Evolutionary conservation across 2,797 vertebrate genomes (phyloP), one percentile per base, ranked within the genome.

Genomic region (Discoglossus pictus): DNA sequence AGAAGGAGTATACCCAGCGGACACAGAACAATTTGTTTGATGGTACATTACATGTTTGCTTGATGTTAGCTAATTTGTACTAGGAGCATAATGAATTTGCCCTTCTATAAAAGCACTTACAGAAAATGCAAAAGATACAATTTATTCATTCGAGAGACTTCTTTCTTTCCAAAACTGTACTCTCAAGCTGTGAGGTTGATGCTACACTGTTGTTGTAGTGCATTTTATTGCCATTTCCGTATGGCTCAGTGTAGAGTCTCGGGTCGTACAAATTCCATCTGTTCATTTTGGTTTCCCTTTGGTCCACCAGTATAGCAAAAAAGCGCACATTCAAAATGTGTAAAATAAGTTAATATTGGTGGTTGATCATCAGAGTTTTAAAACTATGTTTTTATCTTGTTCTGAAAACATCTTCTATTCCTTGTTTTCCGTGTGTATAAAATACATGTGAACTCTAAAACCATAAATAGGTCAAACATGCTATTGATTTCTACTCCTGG

Each of bases 31-130:
- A 52, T 61, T 68, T 68, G 56, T 61, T 44, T 61, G 20, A 38
- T 61, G 34, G 16, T 31, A 61, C 65, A 58, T 53, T 44, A 60
- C 56, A 61, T 44, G n/a, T 53, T 36, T 52, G 27, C 42, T 68
- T 61, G 47, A 68, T 46, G 65, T 61, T 44, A 27, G 31, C 31
- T 68, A 46, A 54, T 68, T 68, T 53, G 56, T 23, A 25, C 48
- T 15, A 13, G 48, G 5, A 38, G 16, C 4, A 68, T 68, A 68
- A 61, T 68, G 40, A 68, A 61, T 61, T 53, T 54, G 55, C 13
- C 47, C 55, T 61, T 68, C 65, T 53, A 35, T n/a, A 47, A 44
- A 47, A 21, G 15, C 59, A 47, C 34, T 52, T 35, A 24, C 46
- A 21, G 52, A 47, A 36, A 56, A 47, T 24, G 27, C 31, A 66